A percentile compares a stretch with the other conserved stretches of the same genome.
Evolutionary conservation across 2,888 invertebrate species (phyloP).

Genomic region (Chrysolina oricalcia): DNA sequence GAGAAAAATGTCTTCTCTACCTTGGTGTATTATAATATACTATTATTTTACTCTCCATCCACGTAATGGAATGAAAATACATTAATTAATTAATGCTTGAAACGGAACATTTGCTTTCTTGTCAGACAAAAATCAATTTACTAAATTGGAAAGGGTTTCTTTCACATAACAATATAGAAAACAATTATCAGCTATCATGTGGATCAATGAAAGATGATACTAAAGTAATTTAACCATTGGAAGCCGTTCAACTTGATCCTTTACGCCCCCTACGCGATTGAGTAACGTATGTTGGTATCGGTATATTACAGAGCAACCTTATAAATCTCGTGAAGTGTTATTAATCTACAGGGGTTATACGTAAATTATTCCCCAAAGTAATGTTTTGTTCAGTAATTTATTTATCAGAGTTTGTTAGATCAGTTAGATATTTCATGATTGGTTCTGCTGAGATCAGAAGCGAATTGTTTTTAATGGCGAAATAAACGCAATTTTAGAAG

Average conservation of each 20-base stretch:
- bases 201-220: background rate
- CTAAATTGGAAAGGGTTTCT: background rate
- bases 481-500: too few species aligned
- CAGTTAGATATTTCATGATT: too few species aligned
- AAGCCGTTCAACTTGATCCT: conserved; percentile 15
- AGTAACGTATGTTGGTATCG: background rate
- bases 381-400: background rate
- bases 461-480: too few species aligned
- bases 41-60: too few species aligned
- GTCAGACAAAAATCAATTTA: background rate
- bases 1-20: too few species aligned
- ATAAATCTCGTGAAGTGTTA: background rate
- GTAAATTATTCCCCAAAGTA: background rate
- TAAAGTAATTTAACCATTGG: conserved; percentile 7
- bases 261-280: conserved; percentile 10
- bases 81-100: background rate
- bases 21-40: too few species aligned
- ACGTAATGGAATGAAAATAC: background rate
- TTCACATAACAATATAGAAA: background rate
- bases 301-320: background rate
- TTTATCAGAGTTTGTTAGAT: background rate
- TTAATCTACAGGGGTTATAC: background rate
- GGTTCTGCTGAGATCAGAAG: too few species aligned
- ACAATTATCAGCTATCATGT: background rate
- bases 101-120: background rate